A percentile compares a stretch with the other conserved stretches of the same genome.
Conservation (phyloP, 2,113 vertebrate genomes). For the Dasypus novemcinctus region DNA sequence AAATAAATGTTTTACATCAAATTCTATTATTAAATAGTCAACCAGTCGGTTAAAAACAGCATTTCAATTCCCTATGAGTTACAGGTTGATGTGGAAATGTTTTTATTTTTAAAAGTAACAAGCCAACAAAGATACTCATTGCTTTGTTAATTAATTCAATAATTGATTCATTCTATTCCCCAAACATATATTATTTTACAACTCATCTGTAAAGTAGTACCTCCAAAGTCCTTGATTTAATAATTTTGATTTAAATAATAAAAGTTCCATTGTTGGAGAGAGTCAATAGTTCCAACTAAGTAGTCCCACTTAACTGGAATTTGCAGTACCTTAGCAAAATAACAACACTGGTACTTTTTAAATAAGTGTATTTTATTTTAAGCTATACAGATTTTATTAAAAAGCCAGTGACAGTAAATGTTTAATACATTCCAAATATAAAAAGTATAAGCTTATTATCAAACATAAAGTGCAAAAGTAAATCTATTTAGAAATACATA, state of each 20-base stretch:
- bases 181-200: not conserved
- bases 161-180: not conserved
- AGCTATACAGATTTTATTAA: not conserved
- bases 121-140: not conserved
- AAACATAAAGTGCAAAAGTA: not conserved
- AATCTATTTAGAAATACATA: not conserved
- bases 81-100: not conserved
- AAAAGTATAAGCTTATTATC: not conserved
- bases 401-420: not conserved
- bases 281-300: not conserved
- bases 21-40: not conserved
- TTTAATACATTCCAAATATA: not conserved
- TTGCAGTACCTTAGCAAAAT: not conserved
- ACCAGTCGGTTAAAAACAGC: not conserved
- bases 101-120: constrained; percentile 33
- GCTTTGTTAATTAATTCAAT: not conserved
- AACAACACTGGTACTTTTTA: not conserved
- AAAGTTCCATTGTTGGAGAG: not conserved
- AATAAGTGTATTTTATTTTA: not conserved
- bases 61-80: not conserved
- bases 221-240: not conserved
- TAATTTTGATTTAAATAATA: not conserved
- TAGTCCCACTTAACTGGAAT: not conserved
- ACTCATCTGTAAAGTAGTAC: not conserved
- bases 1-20: not conserved